Evolutionary conservation across 2,797 vertebrate genomes (phyloP).

Genomic region (Pitangus sulphuratus): DNA sequence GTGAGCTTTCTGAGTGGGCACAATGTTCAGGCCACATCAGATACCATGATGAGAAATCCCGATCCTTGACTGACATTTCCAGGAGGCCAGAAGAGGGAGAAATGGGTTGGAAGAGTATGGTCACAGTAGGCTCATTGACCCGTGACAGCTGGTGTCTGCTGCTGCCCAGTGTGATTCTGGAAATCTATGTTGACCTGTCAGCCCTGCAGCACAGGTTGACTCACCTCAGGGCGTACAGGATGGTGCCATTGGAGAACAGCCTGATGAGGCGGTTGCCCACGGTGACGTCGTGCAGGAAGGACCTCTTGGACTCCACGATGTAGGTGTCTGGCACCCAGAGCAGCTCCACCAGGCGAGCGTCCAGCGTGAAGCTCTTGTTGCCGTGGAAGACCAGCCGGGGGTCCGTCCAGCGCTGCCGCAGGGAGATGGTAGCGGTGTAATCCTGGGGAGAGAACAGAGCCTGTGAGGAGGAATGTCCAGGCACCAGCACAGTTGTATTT

Average conservation of each 20-base stretch:
- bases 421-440: conserved; percentile 80
- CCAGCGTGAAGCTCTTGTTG: conserved; percentile 79
- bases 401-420: conserved; percentile 79
- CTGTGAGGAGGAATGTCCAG: accelerated
- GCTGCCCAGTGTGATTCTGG: not conserved
- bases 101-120: not conserved
- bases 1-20: not conserved
- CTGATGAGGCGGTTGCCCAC: conserved; percentile 79
- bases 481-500: not conserved
- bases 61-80: not conserved
- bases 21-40: not conserved
- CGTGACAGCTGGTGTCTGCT: accelerated
- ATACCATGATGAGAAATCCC: accelerated
- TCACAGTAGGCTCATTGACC: not conserved
- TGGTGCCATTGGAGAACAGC: conserved; percentile 80
- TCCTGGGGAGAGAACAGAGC: conserved; percentile 63
- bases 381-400: conserved; percentile 77
- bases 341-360: conserved; percentile 77
- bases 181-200: not conserved
- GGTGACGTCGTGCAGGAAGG: conserved; percentile 80
- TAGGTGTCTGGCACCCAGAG: conserved; percentile 84
- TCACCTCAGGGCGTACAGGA: conserved; percentile 80
- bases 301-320: conserved; percentile 80
- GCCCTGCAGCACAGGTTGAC: not conserved
- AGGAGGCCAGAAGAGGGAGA: not conserved